phyloP scores from a whole-genome alignment of 2,113 vertebrate species.

The Hippolais icterina region DNA sequence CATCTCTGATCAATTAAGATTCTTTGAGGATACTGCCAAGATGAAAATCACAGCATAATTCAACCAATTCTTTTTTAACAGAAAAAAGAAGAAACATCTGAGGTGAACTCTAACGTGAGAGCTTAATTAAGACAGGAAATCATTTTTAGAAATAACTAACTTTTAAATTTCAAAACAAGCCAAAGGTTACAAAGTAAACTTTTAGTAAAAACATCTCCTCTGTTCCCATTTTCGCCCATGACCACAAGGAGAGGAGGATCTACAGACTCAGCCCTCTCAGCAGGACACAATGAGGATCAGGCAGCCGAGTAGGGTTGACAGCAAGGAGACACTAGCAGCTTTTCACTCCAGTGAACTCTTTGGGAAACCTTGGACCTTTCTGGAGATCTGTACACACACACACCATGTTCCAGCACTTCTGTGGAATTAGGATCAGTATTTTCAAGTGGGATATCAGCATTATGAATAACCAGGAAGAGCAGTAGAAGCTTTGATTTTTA shows the following conservation, averaged over 20 bases:
- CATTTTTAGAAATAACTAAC: not conserved
- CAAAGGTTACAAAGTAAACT: not conserved
- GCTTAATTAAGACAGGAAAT: conserved; percentile 27
- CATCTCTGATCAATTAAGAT: not conserved
- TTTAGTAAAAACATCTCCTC: not conserved
- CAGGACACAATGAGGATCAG: not conserved
- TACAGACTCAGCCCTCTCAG: not conserved
- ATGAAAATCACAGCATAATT: conserved; percentile 22
- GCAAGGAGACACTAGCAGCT: not conserved
- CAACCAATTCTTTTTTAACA: not conserved
- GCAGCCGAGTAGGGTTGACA: not conserved
- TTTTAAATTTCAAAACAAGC: conserved; percentile 2
- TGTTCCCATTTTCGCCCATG: not conserved
- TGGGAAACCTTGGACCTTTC: not conserved
- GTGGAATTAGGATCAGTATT: not conserved
- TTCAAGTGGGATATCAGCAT: not conserved
- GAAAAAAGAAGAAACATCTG: conserved; percentile 19
- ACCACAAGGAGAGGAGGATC: not conserved
- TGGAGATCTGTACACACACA: not conserved
- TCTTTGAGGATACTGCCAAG: conserved; percentile 8
- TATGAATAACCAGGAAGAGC: not conserved
- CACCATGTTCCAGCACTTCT: not conserved
- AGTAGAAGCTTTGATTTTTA: not conserved
- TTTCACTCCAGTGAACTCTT: not conserved
- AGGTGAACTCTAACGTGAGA: not conserved